Base-by-base conservation (phyloP, 2,113 vertebrate species). In the Hydrochoerus hydrochaeris region DNA sequence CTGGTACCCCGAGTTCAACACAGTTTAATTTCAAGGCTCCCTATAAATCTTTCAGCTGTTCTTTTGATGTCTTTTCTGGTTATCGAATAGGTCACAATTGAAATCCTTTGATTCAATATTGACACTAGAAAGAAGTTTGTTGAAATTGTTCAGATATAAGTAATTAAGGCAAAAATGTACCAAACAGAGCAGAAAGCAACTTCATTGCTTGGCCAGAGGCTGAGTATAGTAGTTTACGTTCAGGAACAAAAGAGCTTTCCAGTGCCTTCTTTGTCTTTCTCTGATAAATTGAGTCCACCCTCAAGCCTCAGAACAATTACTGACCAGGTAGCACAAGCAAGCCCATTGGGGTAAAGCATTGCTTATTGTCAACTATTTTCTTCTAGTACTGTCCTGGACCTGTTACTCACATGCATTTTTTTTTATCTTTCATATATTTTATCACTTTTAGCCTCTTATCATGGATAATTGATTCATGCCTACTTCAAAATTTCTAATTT, bases 111-210 rank as follows among this genome's bases (percentile, higher is more conserved):
- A 41, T 46, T 38, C 88, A 52, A 85, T 92, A 85, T 8, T 80
- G 20, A 10, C 4, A 44, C n/a, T 41, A 54, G 52, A 58, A 46
- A 89, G 14, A 87, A 83, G 38, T 10, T 44, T 75, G 62, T 41
- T 85, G 30, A 54, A 67, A 75, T 26, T 20, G 14, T 85, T 84
- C 35, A 41, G 77, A 71, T 58, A 19, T 90, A 62, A 81, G 63
- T 84, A 95, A 94, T 85, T 93, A 95, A 91, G 49, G 54, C 22
- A 80, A 92, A 75, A 83, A 80, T 57, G 22, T 41, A 41, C 38
- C n/a, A 69, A n/a, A 73, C 13, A 69, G 62, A 92, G 5, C 44
- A 85, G 6, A 41, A 90, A 81, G 6, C 54, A 14, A 41, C 49
- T 44, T 24, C 52, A 16, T 52, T 62, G 57, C 11, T 54, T 62